Evolutionary conservation across 2,113 vertebrate genomes (phyloP).

Genomic region (Taxidea taxus): DNA sequence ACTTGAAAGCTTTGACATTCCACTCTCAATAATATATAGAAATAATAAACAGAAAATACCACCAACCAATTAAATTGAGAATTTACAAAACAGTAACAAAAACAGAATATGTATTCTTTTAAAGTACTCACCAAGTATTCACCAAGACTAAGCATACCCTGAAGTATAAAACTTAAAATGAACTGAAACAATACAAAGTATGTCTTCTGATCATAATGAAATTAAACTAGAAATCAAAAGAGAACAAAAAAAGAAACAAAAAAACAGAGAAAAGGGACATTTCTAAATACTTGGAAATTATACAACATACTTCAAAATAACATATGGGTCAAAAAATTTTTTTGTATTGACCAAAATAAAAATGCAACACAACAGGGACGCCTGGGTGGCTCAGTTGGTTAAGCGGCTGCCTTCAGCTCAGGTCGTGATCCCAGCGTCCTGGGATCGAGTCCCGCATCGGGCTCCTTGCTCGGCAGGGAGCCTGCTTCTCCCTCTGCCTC

Average conservation of each 20-base stretch:
- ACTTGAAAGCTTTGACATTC: not conserved
- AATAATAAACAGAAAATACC: not conserved
- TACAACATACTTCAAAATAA: not conserved
- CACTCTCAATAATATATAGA: not conserved
- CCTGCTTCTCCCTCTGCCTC: too few species aligned
- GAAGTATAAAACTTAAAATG: not conserved
- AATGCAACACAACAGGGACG: not conserved
- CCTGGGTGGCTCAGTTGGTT: too few species aligned
- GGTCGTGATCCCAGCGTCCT: too few species aligned
- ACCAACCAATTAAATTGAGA: not conserved
- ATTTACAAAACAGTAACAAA: conserved; percentile 49
- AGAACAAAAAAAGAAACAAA: not conserved
- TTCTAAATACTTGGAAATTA: not conserved
- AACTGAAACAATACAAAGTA: conserved; percentile 17
- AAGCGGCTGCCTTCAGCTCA: too few species aligned
- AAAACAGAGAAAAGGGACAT: not conserved
- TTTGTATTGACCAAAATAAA: not conserved
- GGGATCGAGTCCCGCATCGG: too few species aligned
- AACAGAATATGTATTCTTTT: not conserved
- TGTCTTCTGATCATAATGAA: not conserved
- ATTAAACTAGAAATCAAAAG: conserved; percentile 24
- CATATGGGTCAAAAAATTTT: not conserved
- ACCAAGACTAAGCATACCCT: not conserved
- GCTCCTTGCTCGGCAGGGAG: too few species aligned
- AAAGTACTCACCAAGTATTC: not conserved